Evolutionary conservation across 2,888 invertebrate species (phyloP), one percentile per base, ranked within the genome.

Genomic region (Minunthozetes semirufus): DNA sequence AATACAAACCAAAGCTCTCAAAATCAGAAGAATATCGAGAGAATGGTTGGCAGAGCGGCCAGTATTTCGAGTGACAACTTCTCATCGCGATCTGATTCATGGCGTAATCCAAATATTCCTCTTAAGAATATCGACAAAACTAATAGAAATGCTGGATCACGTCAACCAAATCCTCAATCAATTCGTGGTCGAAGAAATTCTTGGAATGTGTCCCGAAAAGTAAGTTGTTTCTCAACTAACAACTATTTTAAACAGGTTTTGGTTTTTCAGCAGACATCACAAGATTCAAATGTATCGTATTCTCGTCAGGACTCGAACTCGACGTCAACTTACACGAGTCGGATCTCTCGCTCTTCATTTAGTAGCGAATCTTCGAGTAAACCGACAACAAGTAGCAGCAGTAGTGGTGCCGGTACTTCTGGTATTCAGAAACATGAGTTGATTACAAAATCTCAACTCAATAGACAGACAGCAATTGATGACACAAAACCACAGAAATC

Each of bases 261-360:
- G 13, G 56, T 93, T 33, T 92, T 93, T n/a, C 86, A 93, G 73
- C 94, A 94, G 84, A 92, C 93, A 0, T 93, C 92, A 15, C 93
- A 94, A 83, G 94, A 94, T 82, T 94, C 94, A 6, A 94, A 92
- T 83, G 84, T 94, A 78, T 93, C 92, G 68, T 92, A 91, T 80
- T 93, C 93, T 27, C 86, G 94, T 72, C 94, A 94, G 84, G 94
- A 94, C 83, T 94, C 93, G 17, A 92, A 33, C 11, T 68, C 92
- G 0, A 94, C 94, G 22, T 91, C 92, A 80, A 92, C 93, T 74
- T 94, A 93, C 89, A 61, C 61, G 17, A 61, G 61, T 61, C 87
- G 93, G 77, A 88, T 93, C 80, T 93, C 93, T 13, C 86, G 93
- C 72, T 93, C 93, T 66, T 92, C 90, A 81, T 90, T 89, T 75